Evolutionary conservation across 2,797 vertebrate species (phyloP), one percentile per base, ranked within the genome.

Genomic region (Betta splendens): DNA sequence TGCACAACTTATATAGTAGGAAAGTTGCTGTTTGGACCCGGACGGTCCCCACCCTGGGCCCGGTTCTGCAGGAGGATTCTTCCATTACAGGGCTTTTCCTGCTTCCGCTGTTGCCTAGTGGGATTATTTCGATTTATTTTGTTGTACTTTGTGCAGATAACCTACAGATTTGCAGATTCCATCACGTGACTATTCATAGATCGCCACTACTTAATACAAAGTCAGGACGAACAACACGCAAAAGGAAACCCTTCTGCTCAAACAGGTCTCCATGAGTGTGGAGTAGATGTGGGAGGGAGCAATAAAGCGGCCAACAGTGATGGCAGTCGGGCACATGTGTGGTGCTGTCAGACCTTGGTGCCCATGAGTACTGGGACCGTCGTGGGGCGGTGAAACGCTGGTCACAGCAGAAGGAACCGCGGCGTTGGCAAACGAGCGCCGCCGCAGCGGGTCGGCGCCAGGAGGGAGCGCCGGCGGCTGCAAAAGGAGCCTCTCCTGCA

Each of bases 381-480:
- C n/a, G 16, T 18, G 16, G 37, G 18, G 35, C 9, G 12, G 5
- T 33, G 31, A 13, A 33, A 33, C 15, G 31, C 3, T 2, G 3
- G 13, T 33, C 12, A 13, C 31, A 31, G 29, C 9, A 31, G 29
- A 31, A 31, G 31, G 12, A 33, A 33, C 3, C 33, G 33, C 31
- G 33, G 31, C 13, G 31, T 13, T 4, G 40, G 35, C 42, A 45
- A 44, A 44, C 43, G 23, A 54, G 71, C 31, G 22, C 26, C 16
- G 25, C n/a, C 46, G 25, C 15, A 53, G 20, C 28, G 44, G 16
- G 35, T 50, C 33, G 51, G 51, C 47, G 44, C 35, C 11, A 18
- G 42, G 28, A 21, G 10, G 22, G 18, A 13, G 39, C 12, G 28
- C 15, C 28, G 38, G 29, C 39, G 40, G 26, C 13, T 58, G 18